Conservation (phyloP, 2,888 invertebrate species). For the Graphium colonna region DNA sequence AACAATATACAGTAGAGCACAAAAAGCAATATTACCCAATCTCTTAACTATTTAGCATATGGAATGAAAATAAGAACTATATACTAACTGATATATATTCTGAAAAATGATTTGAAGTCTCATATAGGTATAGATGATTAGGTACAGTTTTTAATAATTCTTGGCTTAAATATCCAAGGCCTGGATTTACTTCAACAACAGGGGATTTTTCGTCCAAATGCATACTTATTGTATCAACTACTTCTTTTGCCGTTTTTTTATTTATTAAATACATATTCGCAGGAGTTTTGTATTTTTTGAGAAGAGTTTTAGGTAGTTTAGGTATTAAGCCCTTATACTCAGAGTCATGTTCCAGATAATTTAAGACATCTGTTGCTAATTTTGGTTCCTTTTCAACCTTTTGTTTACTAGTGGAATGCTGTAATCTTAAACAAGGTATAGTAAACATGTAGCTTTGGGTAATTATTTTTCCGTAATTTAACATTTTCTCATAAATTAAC, state of each 20-base stretch:
- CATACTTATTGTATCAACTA: slow-evolving; percentile 51
- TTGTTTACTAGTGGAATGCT: slow-evolving; percentile 46
- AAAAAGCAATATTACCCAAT: too few relatives aligned
- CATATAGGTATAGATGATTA: slow-evolving; percentile 79
- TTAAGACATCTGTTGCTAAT: slow-evolving; percentile 53
- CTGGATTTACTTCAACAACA: slow-evolving; percentile 85
- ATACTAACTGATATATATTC: slow-evolving; percentile 60
- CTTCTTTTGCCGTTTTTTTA: slow-evolving; percentile 54
- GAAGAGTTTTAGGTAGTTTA: slow-evolving; percentile 53
- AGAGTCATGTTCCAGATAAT: slow-evolving; percentile 49
- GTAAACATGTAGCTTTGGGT: not conserved
- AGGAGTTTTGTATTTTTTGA: slow-evolving; percentile 60
- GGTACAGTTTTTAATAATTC: slow-evolving; percentile 76
- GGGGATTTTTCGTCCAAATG: slow-evolving; percentile 49
- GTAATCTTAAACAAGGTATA: slow-evolving; percentile 36
- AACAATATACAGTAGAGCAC: too few relatives aligned
- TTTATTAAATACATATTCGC: slow-evolving; percentile 70
- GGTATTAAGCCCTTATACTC: slow-evolving; percentile 51
- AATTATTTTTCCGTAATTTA: not conserved
- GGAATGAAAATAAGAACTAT: not conserved
- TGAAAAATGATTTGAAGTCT: slow-evolving; percentile 74
- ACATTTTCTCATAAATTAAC: slow-evolving; percentile 3
- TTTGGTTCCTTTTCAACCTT: slow-evolving; percentile 45
- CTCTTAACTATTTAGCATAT: slow-evolving; percentile 1
- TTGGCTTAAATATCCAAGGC: slow-evolving; percentile 82